These are phyloP conservation scores for Parauchenoglanis punctatus DNA, from an alignment of 2,797 vertebrate species.

Conservation along the genomic window DNA sequence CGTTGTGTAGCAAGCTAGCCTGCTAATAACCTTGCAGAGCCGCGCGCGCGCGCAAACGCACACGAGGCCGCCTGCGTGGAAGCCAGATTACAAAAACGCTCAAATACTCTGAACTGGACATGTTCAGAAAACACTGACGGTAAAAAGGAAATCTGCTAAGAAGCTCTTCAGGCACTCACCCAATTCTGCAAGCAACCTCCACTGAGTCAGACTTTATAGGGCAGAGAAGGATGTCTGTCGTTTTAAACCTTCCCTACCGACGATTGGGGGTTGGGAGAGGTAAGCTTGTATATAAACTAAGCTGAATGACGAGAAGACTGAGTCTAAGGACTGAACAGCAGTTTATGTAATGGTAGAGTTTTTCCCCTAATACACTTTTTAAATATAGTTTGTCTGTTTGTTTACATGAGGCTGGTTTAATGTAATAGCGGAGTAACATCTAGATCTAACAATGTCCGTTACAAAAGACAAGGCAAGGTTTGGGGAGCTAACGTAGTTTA, in stretches of 20 bases:
- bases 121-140: background rate
- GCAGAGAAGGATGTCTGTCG: background rate
- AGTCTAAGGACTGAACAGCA: no score
- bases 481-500: background rate
- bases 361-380: no score
- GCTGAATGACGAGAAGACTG: no score
- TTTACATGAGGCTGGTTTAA: background rate
- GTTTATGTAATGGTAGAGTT: no score
- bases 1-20: background rate
- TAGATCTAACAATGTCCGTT: background rate
- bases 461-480: background rate
- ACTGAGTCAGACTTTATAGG: rapidly evolving
- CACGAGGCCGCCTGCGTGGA: background rate
- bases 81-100: background rate
- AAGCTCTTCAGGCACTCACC: background rate
- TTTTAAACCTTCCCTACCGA: no score
- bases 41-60: background rate
- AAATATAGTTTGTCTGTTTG: background rate
- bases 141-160: background rate
- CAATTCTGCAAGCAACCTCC: background rate
- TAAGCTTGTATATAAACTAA: background rate
- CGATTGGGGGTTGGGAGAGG: background rate
- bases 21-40: background rate
- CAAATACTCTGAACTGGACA: background rate
- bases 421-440: background rate